These are phyloP conservation scores for Epinephelus cyanopodus DNA, from an alignment of 2,113 vertebrate species.

Conservation along the genomic window DNA sequence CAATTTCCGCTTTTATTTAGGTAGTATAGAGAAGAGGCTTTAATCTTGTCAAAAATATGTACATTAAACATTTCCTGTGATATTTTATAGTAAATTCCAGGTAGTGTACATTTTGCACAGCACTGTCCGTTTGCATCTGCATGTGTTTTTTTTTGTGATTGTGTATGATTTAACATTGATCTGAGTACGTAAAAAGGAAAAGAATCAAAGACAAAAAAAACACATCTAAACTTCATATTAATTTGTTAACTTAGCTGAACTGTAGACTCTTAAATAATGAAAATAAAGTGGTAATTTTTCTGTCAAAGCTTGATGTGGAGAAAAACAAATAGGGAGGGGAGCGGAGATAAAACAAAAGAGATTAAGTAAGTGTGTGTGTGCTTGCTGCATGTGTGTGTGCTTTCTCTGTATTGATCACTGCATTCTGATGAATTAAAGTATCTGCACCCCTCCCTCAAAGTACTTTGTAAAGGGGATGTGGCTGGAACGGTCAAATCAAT, in stretches of 20 bases:
- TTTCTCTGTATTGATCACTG: constrained; percentile 65
- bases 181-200: not conserved
- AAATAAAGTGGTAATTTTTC: not conserved
- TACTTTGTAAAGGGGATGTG: constrained; percentile 83
- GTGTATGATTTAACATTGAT: not conserved
- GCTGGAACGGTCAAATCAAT: constrained; percentile 80
- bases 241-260: not conserved
- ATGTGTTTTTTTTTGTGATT: not conserved
- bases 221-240: not conserved
- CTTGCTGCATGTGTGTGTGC: constrained; percentile 5
- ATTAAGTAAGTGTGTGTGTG: constrained; percentile 6
- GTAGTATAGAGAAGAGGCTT: not conserved
- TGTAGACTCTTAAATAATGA: not conserved
- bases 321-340: not conserved
- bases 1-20: not conserved
- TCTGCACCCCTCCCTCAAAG: constrained; percentile 62
- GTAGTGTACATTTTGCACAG: not conserved
- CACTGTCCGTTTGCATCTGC: not conserved
- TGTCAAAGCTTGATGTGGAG: not conserved
- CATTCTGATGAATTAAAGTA: constrained; percentile 78
- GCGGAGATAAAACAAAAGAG: not conserved
- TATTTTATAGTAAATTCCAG: not conserved
- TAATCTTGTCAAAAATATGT: not conserved
- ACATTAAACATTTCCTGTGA: not conserved
- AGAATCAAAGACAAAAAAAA: too few species aligned